Conservation (phyloP, 2,888 invertebrate species). For the Dicycla oo region DNA sequence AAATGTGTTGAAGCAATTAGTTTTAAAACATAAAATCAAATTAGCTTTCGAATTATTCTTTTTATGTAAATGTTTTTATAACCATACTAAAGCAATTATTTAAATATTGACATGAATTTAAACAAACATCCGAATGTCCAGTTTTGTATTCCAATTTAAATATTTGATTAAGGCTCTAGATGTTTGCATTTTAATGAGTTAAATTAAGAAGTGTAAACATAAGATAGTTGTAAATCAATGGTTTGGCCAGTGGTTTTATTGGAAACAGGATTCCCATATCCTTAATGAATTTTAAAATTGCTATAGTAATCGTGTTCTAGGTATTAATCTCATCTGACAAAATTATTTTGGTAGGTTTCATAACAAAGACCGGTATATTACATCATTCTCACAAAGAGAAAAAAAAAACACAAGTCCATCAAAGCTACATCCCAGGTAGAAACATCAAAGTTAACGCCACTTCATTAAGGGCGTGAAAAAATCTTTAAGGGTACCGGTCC, state of each 20-base stretch:
- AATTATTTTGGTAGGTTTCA: conserved; percentile 5
- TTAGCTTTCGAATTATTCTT: conserved; percentile 12
- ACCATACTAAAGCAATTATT: conserved; percentile 49
- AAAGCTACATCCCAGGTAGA: conserved; percentile 39
- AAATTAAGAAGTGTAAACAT: conserved; percentile 58
- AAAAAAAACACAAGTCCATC: conserved; percentile 16
- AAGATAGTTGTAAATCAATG: conserved; percentile 44
- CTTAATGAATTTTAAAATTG: conserved; percentile 16
- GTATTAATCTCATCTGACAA: conserved; percentile 2
- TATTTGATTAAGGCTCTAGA: conserved; percentile 62
- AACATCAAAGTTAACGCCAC: conserved; percentile 41
- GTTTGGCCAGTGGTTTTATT: conserved; percentile 25
- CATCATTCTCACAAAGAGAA: not conserved
- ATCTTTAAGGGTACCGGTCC: conserved; percentile 39
- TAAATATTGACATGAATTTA: conserved; percentile 47
- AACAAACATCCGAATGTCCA: conserved; percentile 57
- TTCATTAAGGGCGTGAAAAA: conserved; percentile 59
- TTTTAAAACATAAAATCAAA: conserved; percentile 34
- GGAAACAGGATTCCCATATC: conserved; percentile 43
- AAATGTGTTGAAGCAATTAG: conserved; percentile 18
- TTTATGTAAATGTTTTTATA: conserved; percentile 40
- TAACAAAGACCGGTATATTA: not conserved
- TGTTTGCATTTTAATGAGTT: conserved; percentile 61
- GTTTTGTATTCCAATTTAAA: conserved; percentile 60
- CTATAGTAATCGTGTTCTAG: not conserved